Evolutionary conservation across 2,113 vertebrate genomes (phyloP), one percentile per base, ranked within the genome.

Genomic region (Seriola dumerili): DNA sequence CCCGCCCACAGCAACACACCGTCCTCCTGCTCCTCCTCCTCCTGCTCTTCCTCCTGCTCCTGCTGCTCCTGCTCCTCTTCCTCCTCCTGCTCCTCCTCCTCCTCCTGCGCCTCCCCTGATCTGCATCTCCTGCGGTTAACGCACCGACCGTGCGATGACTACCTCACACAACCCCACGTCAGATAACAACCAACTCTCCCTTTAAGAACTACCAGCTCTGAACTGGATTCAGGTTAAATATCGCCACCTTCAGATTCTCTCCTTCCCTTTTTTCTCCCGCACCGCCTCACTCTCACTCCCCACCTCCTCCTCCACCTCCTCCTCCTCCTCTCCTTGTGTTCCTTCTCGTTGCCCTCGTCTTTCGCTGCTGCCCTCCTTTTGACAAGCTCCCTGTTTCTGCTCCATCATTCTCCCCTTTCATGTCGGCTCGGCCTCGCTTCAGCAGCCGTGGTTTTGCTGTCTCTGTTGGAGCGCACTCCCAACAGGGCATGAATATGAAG

Each of bases 341-440:
- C 74, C 76, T 61, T 17, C 71, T 87, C 71, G 69, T 81, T 85
- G 71, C 76, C 87, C 83, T 86, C 81, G 23, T 90, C 81, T 86
- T 69, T 88, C 64, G 71, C 84, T 74, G 72, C 85, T 85, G 80
- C 85, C 77, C 84, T 77, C 69, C 82, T 87, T 82, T 73, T 89
- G 89, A 90, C 90, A 85, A 89, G 84, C 85, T 91, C 63, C 85
- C 76, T 91, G 84, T 91, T 93, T 89, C 92, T 88, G 87, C 84
- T 89, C 85, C 88, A 73, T 89, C 89, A 83, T 88, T 65, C 85
- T 69, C 81, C 58, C 65, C 81, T 79, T 73, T 88, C 82, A 84
- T 82, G 85, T 85, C 81, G 71, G 65, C 89, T 80, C 78, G 63
- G 78, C 85, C 83, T 85, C 85, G 73, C 90, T 90, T 79, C 72